phyloP scores from a whole-genome alignment of 2,888 invertebrate genomes.

The Mechanitis mazaeus region DNA sequence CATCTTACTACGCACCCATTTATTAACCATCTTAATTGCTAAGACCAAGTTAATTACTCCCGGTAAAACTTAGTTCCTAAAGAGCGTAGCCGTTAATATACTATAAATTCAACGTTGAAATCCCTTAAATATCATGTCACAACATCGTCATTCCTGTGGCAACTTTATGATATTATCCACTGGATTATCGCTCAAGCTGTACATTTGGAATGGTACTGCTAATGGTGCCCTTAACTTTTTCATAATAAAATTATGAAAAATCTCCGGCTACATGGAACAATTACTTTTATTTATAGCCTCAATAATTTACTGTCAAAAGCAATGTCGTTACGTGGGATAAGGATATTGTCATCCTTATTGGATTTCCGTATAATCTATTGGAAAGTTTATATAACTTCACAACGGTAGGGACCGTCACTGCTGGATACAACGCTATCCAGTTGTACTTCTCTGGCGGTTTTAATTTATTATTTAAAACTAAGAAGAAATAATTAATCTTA shows the following conservation, averaged over 20 bases:
- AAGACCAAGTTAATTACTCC: slow-evolving; percentile 70
- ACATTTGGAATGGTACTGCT: slow-evolving; percentile 55
- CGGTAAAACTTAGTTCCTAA: slow-evolving; percentile 69
- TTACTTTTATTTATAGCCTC: slow-evolving; percentile 67
- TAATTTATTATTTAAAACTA: slow-evolving; percentile 25
- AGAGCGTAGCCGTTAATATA: slow-evolving; percentile 69
- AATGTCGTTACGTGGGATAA: slow-evolving; percentile 52
- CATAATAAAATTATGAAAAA: slow-evolving; percentile 68
- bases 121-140: slow-evolving; percentile 52
- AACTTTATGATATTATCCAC: slow-evolving; percentile 30
- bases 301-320: slow-evolving; percentile 65
- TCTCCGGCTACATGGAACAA: slow-evolving; percentile 62
- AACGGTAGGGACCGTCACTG: slow-evolving; percentile 25
- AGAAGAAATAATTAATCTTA: slow-evolving; percentile 17
- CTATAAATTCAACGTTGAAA: slow-evolving; percentile 53
- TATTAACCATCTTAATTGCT: slow-evolving; percentile 75
- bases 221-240: slow-evolving; percentile 57
- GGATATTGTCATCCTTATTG: slow-evolving; percentile 48
- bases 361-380: slow-evolving; percentile 41
- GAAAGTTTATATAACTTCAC: slow-evolving; percentile 32
- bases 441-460: slow-evolving; percentile 27
- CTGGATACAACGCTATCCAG: slow-evolving; percentile 18
- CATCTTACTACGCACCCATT: slow-evolving; percentile 70
- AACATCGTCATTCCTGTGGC: slow-evolving; percentile 24
- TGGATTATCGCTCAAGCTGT: slow-evolving; percentile 51